Base-by-base conservation (phyloP, 2,888 invertebrate genomes). In the Eustalomyia histrio region DNA sequence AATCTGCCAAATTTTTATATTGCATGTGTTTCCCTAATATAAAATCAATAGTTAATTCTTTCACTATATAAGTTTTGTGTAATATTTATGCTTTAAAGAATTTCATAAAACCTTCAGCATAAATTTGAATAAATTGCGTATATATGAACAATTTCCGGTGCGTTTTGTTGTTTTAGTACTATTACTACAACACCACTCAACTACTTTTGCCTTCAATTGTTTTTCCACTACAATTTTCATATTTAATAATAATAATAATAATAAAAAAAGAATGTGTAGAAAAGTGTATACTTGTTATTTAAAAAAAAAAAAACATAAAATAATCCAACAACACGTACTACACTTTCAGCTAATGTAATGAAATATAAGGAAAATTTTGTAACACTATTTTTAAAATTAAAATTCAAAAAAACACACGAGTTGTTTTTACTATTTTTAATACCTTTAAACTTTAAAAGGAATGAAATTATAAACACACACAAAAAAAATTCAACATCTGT, bases 71-170 rank as follows among this genome's bases (percentile, higher is more conserved):
- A 12, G 39, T 12, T 1, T 39, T 39, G 8, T 39, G 10, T 14
- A 39, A 39, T 17, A 18, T 61, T 52, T 29, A 50, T 57, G 33
- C 39, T 58, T 61, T 58, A 63, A 6, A 29, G 29, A 6, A 63
- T 50, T 57, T 17, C 57, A 50, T 57, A 64, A 78, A 72, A 67
- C 72, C 61, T 79, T 68, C 67, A 80, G 74, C 74, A 81, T 81
- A 71, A 81, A 81, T 81, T 81, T 81, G 71, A 75, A 81, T 81
- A 78, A 81, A 78, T 75, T 78, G 71, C 67, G 71, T 58, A 16
- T 85, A 85, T 86, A 88, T 88, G 84, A 88, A 84, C 84, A 85
- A 83, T 88, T 87, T 88, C 88, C 88, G 88, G 88, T 87, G 87
- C 87, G 85, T 86, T 84, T 39, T 57, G 43, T 68, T 79, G 18